phyloP scores from a whole-genome alignment of 92 coral and sea anemone genomes.

The Palythoa grandis region DNA sequence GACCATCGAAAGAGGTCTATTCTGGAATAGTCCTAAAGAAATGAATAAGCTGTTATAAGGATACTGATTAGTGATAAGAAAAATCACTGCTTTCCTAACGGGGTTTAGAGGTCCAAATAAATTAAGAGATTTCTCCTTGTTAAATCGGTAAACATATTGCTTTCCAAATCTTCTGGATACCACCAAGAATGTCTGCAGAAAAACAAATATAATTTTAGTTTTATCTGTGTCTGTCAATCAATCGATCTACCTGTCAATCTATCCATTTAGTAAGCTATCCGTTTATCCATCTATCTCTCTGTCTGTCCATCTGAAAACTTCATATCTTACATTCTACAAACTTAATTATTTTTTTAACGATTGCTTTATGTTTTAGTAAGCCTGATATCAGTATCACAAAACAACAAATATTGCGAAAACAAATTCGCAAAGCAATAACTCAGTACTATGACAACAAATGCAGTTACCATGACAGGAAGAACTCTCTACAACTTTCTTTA shows the following conservation, averaged over 20 bases:
- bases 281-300: no score
- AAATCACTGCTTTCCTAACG: slow-evolving; percentile 75
- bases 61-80: slow-evolving; percentile 95
- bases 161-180: slow-evolving; percentile 88
- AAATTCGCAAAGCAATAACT: no score
- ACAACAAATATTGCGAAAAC: neutral
- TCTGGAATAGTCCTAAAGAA: neutral
- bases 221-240: neutral
- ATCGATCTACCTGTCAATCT: neutral
- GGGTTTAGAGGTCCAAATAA: slow-evolving; percentile 87
- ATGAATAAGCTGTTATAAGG: slow-evolving; percentile 52
- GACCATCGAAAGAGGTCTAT: no score
- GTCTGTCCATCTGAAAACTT: neutral
- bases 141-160: slow-evolving; percentile 93
- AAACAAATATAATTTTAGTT: neutral
- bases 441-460: no score
- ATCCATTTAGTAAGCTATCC: no score
- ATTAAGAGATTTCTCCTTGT: slow-evolving; percentile 83
- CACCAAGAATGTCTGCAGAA: slow-evolving; percentile 88
- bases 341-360: neutral
- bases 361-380: no score
- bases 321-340: neutral
- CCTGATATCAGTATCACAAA: no score
- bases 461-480: no score
- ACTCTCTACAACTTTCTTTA: no score